Conservation (phyloP, 2,888 invertebrate species). For the Chrysolina oricalcia region DNA sequence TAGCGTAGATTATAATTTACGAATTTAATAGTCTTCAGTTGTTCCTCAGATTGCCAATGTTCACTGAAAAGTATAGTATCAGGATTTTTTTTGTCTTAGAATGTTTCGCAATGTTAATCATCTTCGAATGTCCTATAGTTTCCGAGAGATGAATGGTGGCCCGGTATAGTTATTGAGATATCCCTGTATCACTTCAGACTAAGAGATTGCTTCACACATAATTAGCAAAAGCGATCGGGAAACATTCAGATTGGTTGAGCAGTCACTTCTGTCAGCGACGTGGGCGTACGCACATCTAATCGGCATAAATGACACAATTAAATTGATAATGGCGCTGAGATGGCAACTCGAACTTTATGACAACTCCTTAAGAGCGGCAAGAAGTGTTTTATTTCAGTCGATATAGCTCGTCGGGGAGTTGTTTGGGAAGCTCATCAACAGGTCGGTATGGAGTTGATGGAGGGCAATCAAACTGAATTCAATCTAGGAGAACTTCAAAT, state of each 20-base stretch:
- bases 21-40: no score
- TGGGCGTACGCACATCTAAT: slow-evolving; percentile 54
- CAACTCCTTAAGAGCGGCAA: slow-evolving; percentile 35
- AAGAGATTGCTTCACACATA: not conserved
- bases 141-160: no score
- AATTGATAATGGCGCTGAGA: slow-evolving; percentile 55
- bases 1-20: no score
- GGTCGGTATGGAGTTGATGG: slow-evolving; percentile 10
- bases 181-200: no score
- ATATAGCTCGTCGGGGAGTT: slow-evolving; percentile 4
- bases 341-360: slow-evolving; percentile 33
- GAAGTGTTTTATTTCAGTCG: slow-evolving; percentile 18
- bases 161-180: no score
- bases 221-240: not conserved
- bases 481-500: not conserved
- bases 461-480: slow-evolving; percentile 3
- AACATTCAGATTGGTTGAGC: not conserved
- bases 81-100: no score
- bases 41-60: no score
- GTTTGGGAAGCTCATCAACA: slow-evolving; percentile 4
- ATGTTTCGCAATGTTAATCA: no score
- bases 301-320: slow-evolving; percentile 59
- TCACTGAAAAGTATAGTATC: no score
- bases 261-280: not conserved
- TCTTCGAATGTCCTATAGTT: no score